These are phyloP conservation scores for Acanthosepion pharaonis DNA, from an alignment of 2,888 invertebrate genomes.

Conservation along the genomic window DNA sequence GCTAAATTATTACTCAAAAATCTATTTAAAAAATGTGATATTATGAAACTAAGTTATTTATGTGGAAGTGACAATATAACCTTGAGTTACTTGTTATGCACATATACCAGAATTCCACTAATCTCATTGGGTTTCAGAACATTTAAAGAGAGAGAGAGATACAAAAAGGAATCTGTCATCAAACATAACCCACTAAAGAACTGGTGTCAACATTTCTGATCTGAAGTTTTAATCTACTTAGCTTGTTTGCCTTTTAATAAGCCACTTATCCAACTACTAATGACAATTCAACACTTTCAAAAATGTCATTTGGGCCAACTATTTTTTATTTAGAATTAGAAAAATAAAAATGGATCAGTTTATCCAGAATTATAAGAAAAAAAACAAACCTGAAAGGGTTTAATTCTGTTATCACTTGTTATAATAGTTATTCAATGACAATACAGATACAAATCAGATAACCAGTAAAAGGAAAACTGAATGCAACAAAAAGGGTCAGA, in stretches of 20 bases:
- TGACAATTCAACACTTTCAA: not conserved
- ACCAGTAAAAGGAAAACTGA: too few species aligned
- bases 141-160: not conserved
- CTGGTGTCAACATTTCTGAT: not conserved
- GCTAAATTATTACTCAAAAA: not conserved
- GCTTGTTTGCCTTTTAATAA: not conserved
- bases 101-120: not conserved
- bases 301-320: not conserved
- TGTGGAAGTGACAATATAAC: not conserved
- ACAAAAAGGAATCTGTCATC: not conserved
- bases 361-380: too few species aligned
- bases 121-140: not conserved
- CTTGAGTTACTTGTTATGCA: not conserved
- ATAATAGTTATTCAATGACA: too few species aligned
- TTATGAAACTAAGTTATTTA: not conserved
- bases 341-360: too few species aligned
- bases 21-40: not conserved
- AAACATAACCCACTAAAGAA: not conserved
- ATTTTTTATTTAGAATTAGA: not conserved
- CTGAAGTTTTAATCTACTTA: not conserved
- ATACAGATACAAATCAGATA: too few species aligned
- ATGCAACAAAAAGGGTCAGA: too few species aligned
- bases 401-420: too few species aligned
- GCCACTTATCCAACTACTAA: not conserved
- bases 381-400: too few species aligned